phyloP scores from a whole-genome alignment of 2,113 vertebrate genomes.

The Gymnobelideus leadbeateri region DNA sequence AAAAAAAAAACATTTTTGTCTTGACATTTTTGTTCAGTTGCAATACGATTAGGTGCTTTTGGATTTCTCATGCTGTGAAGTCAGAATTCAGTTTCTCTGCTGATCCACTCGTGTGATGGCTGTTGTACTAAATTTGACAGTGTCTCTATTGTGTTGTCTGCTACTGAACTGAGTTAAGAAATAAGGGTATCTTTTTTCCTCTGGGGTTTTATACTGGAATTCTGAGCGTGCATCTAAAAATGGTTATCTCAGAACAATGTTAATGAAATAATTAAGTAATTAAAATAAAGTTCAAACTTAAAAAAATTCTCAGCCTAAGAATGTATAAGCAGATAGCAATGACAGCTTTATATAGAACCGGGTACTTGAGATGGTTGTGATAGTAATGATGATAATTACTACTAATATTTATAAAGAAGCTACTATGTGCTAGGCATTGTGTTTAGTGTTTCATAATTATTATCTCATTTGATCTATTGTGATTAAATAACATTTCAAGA shows the following conservation, averaged over 20 bases:
- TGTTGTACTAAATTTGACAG: constrained; percentile 54
- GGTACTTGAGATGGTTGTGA: constrained; percentile 2
- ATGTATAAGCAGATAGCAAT: background rate
- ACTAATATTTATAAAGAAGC: background rate
- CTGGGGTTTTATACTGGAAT: constrained; percentile 30
- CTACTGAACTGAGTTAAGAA: constrained; percentile 15
- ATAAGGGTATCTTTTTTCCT: background rate
- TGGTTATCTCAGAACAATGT: background rate
- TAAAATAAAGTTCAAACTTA: background rate
- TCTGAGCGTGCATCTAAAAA: constrained; percentile 43
- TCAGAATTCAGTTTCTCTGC: constrained; percentile 47
- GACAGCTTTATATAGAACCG: background rate
- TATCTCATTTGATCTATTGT: background rate
- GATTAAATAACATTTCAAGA: background rate
- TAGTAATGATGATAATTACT: background rate
- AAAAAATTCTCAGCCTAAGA: background rate
- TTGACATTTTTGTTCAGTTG: constrained; percentile 54
- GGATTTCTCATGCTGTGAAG: constrained; percentile 9
- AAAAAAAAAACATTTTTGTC: constrained; percentile 51
- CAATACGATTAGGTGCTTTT: constrained; percentile 29
- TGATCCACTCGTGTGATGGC: constrained; percentile 10
- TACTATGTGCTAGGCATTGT: background rate
- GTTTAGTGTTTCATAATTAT: background rate
- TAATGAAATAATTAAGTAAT: background rate
- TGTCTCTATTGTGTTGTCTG: constrained; percentile 27